Base-by-base conservation (phyloP, 1,140 invertebrate genomes). In the Diplogasteroides magnus region DNA sequence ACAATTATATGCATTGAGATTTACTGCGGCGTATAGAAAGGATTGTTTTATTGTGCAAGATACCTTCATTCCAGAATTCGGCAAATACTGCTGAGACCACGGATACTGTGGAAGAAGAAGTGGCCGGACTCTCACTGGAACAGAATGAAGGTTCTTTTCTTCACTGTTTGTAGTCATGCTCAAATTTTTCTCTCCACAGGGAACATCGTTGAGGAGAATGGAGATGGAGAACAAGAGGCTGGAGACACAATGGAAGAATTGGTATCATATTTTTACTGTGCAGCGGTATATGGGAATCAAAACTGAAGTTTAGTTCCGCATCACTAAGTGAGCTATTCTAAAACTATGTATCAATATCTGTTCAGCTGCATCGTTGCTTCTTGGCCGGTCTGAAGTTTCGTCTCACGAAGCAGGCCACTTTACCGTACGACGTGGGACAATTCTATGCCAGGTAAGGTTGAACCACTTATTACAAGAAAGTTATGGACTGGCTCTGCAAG, bases 371-470 rank as follows among this genome's bases (percentile, higher is more conserved):
- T n/a, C 62, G 67, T 55, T 72, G 65, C 25, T 72, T 75, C 60
- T 25, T 75, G 1, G 74, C 74, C 23, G 72, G 56, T 13, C 67
- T 75, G 1, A 75, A 68, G 31, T 56, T 65, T 57, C 19, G 74
- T 3, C 57, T 75, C 28, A 74, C 67, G 2, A 72, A 72, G 26
- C 60, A 59, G 19, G 71, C 1, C 2, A 19, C 25, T 15, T 56
- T 75, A 0, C 74, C 74, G 15, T 57, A 69, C 57, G 74, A 75
- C 58, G 74, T 75, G 29, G 74, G 74, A 0, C 74, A 74, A 57
- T 23, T 64, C 19, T 48, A 48, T 48, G 37, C 37, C 6, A 48
- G 37, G 37, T 48, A 11, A 6, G 37, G 37, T 11, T 19, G 6
- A 48, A 11, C 19, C 19, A 48, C 37, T 19, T 48, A 48, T 48